Conservation (phyloP, 2,113 vertebrate species). For the Grus americana region DNA sequence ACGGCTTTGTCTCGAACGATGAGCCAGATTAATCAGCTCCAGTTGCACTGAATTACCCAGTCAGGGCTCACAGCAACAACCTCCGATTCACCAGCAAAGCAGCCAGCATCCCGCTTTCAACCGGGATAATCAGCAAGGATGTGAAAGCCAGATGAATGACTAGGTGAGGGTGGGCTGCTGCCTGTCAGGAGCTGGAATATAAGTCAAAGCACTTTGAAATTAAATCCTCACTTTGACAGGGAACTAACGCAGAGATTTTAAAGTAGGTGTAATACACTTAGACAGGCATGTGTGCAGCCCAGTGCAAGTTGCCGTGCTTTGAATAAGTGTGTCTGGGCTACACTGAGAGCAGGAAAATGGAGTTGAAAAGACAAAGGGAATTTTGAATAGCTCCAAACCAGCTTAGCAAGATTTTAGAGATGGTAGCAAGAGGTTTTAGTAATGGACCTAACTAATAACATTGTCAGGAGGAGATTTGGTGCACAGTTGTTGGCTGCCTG, state of each 20-base stretch:
- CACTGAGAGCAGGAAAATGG: not conserved
- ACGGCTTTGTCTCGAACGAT: slow-evolving; percentile 39
- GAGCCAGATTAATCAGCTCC: slow-evolving; percentile 65
- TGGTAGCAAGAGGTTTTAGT: slow-evolving; percentile 31
- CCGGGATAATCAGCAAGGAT: not conserved
- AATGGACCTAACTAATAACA: slow-evolving; percentile 11
- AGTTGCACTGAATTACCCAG: slow-evolving; percentile 48
- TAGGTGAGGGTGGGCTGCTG: slow-evolving; percentile 47
- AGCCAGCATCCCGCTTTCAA: slow-evolving; percentile 5
- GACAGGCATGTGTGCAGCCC: slow-evolving; percentile 32
- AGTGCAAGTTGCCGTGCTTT: not conserved
- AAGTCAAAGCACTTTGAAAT: slow-evolving; percentile 57
- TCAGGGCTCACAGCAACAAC: not conserved
- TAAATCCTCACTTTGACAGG: slow-evolving; percentile 58
- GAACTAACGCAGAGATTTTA: slow-evolving; percentile 48
- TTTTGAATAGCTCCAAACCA: slow-evolving; percentile 57
- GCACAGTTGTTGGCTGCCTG: not conserved
- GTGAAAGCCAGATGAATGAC: slow-evolving; percentile 30
- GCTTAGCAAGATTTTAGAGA: slow-evolving; percentile 52
- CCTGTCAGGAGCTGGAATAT: slow-evolving; percentile 38
- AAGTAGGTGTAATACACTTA: slow-evolving; percentile 49
- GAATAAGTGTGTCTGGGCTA: not conserved
- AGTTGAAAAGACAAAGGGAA: slow-evolving; percentile 51
- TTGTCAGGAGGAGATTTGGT: not conserved
- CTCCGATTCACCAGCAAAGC: not conserved